Evolutionary conservation across 2,113 vertebrate genomes (phyloP), one percentile per base, ranked within the genome.

Genomic region (Amblyopsis rosae): DNA sequence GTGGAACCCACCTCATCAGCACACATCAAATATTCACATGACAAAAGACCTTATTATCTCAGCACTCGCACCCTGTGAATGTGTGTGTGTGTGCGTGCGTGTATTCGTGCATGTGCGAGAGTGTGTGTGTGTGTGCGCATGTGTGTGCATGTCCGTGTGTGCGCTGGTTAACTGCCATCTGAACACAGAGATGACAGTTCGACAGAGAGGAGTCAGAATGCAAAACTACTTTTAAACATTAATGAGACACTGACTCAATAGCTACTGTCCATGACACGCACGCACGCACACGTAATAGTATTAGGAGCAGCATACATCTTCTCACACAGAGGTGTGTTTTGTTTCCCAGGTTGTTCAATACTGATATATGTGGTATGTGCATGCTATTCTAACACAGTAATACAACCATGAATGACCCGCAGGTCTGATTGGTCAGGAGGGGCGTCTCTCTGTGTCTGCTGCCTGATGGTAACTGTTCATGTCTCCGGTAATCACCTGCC

Each of bases 11-110:
- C 70, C 84, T 87, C 86, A 89, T 91, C 88, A 88, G 83, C 80
- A 72, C 81, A 79, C 81, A 91, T 91, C 90, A 91, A 91, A 91
- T 91, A 90, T 88, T 89, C 86, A 88, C 87, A 89, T 85, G 82
- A 90, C 87, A 90, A 89, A 89, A 82, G 79, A 87, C 82, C 90
- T 90, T 87, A 89, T 89, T 91, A 90, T 91, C 79, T 80, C 69
- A 73, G 74, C 48, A 60, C 71, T 62, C 55, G 48, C 53, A 51
- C 68, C 26, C 26, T 26, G 26, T 26, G 73, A 82, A 69, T 79
- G 73, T 56, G 11, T 6, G 4, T 26, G 53, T 46, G 8, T 26
- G 33, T 62, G 26, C 3, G 19, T 2, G 26, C 2, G 26, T 55
- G 72, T 65, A 59, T 26, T 1, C n/a, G 17, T 50, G 47, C 35